Evolutionary conservation across 2,797 vertebrate genomes (phyloP), one percentile per base, ranked within the genome.

Genomic region (Liparis tanakae): DNA sequence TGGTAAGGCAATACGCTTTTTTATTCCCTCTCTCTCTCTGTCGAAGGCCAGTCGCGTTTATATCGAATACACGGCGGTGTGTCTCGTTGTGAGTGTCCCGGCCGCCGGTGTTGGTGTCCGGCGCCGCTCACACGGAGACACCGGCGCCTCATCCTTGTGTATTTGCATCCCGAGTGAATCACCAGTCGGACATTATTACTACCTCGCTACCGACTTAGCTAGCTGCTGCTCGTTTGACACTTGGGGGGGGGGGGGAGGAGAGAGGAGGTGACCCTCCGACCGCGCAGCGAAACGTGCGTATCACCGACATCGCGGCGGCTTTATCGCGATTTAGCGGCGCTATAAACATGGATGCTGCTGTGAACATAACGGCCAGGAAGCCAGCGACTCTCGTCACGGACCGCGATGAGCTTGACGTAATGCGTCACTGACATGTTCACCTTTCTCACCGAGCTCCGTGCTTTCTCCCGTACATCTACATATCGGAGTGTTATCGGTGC

Each of bases 1-100:
- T 91, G 93, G 94, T 95, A 91, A 93, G 92, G 60, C 25, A 60
- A 50, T 6, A 68, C 36, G 85, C 75, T 72, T 72, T 72, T 71
- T 8, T 56, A 2, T 56, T 20, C 22, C 58, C 51, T 67, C 54
- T 51, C n/a, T 51, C 44, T 60, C 22, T 43, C 62, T 67, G 10
- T 48, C 46, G 18, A 37, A 20, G 2, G 7, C 10, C 39, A 34
- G 10, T 39, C 1, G 30, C 34, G n/a, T n/a, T 54, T n/a, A 18
- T 50, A 36, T 18, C 14, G 6, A 39, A 12, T 6, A 25, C 57
- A 36, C 34, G 43, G 3, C 6, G 59, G 8, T 17, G 3, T 53
- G 64, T 65, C 67, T 41, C 39, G 39, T 41, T 13, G 18, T n/a
- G 30, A 39, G 14, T 10, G 65, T 30, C 25, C 25, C 25, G 25